A percentile compares a stretch with the other conserved stretches of the same genome.
Conservation (phyloP, 2,797 vertebrate genomes). For the Phoeniculus purpureus region DNA sequence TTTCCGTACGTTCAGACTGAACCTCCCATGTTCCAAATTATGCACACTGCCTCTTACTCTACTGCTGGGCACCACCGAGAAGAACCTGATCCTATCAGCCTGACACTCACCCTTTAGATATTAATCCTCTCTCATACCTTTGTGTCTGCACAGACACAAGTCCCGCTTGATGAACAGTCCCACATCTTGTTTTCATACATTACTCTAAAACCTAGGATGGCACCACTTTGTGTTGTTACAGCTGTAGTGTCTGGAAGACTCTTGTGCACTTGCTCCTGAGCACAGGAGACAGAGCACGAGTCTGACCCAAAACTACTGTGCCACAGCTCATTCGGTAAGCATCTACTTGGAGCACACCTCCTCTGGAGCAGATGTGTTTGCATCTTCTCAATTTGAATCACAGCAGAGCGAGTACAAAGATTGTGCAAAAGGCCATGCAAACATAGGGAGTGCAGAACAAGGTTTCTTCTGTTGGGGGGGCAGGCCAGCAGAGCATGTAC, state of each 20-base stretch:
- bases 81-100: too few relatives aligned
- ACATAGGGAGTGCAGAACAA: not conserved
- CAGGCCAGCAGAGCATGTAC: not conserved
- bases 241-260: not conserved
- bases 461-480: not conserved
- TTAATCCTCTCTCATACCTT: not conserved
- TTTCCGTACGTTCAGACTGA: too few relatives aligned
- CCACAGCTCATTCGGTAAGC: not conserved
- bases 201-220: not conserved
- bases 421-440: not conserved
- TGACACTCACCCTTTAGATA: too few relatives aligned
- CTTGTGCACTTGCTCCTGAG: not conserved
- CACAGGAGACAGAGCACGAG: accelerated
- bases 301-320: not conserved
- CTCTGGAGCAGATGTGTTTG: not conserved
- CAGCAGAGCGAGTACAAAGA: not conserved
- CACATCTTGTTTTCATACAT: not conserved
- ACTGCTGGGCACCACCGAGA: too few relatives aligned
- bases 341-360: not conserved
- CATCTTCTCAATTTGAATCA: not conserved
- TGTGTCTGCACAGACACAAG: not conserved
- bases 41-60: too few relatives aligned
- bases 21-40: too few relatives aligned
- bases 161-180: not conserved
- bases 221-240: not conserved